Percentiles rank a stretch among this genome's conserved stretches.
Evolutionary conservation across 37 sponge, comb jelly and placozoan species (phyloP).

Genomic region (Aplysina aerophoba): DNA sequence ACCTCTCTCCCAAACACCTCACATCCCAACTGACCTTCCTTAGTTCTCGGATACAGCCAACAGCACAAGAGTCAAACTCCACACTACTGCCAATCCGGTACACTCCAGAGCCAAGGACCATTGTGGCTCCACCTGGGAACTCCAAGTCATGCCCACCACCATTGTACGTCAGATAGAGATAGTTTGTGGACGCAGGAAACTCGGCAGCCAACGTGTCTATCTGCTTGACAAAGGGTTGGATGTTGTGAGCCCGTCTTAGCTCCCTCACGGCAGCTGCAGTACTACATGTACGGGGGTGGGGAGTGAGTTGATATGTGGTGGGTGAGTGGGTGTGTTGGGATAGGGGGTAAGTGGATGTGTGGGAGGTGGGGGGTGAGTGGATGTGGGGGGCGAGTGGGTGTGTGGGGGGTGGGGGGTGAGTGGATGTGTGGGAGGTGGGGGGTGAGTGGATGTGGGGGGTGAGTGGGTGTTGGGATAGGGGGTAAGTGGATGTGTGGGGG

Average conservation of each 20-base stretch:
- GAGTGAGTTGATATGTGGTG: too few relatives aligned
- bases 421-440: too few relatives aligned
- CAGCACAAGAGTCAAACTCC: constrained; percentile 99
- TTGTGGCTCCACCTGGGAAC: constrained; percentile 76
- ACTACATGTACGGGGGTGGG: not conserved
- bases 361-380: too few relatives aligned
- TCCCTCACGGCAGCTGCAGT: constrained; percentile 79
- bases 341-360: not conserved
- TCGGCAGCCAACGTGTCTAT: constrained; percentile 99
- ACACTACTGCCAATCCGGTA: constrained; percentile 97
- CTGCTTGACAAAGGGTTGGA: constrained; percentile 92
- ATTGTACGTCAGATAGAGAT: constrained; percentile 98
- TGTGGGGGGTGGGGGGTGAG: too few relatives aligned
- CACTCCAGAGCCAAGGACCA: constrained; percentile 97
- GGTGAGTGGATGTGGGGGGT: too few relatives aligned
- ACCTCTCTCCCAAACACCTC: not conserved
- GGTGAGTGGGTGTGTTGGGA: too few relatives aligned
- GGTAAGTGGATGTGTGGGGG: not conserved
- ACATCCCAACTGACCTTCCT: constrained; percentile 60
- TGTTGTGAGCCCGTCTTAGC: constrained; percentile 54
- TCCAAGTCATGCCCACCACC: constrained; percentile 82
- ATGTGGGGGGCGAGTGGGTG: too few relatives aligned
- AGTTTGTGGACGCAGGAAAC: constrained; percentile 96
- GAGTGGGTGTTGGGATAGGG: too few relatives aligned
- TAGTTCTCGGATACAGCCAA: constrained; percentile 92